A percentile compares a stretch with the other conserved stretches of the same genome.
Evolutionary conservation across 2,888 invertebrate species (phyloP).

Genomic region (Graphium colonna): DNA sequence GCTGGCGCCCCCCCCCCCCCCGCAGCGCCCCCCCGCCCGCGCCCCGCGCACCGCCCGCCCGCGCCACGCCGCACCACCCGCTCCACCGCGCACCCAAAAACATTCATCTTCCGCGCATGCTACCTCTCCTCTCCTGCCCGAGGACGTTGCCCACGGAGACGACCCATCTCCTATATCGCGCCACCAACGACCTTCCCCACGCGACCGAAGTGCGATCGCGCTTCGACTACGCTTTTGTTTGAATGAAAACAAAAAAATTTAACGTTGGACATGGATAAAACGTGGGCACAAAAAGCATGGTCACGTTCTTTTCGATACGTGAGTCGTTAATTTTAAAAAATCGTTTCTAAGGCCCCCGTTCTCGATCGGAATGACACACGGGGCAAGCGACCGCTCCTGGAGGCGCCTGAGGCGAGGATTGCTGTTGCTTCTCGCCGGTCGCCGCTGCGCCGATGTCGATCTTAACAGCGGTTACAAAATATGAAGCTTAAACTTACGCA

Average conservation of each 20-base stretch:
- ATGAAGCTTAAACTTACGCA: conserved; percentile 32
- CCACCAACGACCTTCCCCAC: conserved; percentile 19
- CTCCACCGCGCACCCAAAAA: conserved; percentile 63
- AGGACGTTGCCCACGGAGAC: conserved; percentile 54
- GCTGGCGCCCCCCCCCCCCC: conserved; percentile 80
- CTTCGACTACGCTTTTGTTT: conserved; percentile 1
- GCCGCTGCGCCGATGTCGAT: conserved; percentile 22
- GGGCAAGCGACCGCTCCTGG: conserved; percentile 11
- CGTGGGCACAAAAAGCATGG: background rate
- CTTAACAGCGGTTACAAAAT: conserved; percentile 59
- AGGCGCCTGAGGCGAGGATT: conserved; percentile 38
- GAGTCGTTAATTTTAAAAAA: conserved; percentile 12
- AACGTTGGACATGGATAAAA: background rate
- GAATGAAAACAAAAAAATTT: conserved; percentile 1
- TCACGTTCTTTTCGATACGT: background rate
- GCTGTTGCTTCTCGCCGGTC: conserved; percentile 29
- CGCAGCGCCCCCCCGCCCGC: conserved; percentile 52
- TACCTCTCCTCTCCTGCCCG: conserved; percentile 68
- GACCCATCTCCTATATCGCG: conserved; percentile 18
- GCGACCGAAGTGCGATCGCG: background rate
- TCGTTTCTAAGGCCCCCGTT: background rate
- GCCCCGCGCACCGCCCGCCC: background rate
- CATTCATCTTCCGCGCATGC: conserved; percentile 77
- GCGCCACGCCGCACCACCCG: background rate
- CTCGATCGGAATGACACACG: conserved; percentile 2